phyloP scores from a whole-genome alignment of 2,113 vertebrate species.

The Sceloporus tristichus region DNA sequence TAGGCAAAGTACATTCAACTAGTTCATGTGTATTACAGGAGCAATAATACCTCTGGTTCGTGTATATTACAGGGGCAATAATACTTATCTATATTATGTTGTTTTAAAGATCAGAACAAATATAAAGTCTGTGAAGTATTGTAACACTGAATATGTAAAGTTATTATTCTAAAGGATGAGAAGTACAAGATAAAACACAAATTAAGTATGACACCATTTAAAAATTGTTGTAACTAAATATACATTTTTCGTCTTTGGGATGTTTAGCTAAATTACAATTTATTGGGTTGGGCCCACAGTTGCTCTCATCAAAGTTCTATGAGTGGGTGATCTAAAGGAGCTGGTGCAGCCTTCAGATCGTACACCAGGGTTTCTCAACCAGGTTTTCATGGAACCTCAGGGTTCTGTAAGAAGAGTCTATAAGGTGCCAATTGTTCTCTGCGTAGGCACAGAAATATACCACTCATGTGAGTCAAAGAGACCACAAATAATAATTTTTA shows the following conservation, averaged over 20 bases:
- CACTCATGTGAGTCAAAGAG: no score
- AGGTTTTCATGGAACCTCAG: no score
- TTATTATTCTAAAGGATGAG: not conserved
- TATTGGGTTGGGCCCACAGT: not conserved
- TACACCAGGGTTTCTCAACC: no score
- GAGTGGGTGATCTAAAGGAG: not conserved
- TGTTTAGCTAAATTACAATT: not conserved
- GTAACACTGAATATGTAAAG: not conserved
- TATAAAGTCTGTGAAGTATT: not conserved
- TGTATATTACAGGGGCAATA: not conserved
- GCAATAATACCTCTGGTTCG: no score
- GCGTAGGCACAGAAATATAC: no score
- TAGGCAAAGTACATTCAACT: not conserved
- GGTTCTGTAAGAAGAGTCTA: no score
- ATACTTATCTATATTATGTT: not conserved
- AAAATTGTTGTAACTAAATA: not conserved
- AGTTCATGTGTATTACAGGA: not conserved
- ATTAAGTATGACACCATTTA: not conserved
- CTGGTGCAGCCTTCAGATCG: not conserved
- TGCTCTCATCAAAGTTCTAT: not conserved
- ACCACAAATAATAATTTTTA: no score
- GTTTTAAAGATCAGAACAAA: not conserved
- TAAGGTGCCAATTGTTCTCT: no score
- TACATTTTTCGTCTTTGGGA: not conserved
- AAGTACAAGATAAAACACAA: conserved; percentile 5